These are phyloP conservation scores for Alfaro cultratus DNA, from an alignment of 2,797 vertebrate genomes.

Conservation along the genomic window DNA sequence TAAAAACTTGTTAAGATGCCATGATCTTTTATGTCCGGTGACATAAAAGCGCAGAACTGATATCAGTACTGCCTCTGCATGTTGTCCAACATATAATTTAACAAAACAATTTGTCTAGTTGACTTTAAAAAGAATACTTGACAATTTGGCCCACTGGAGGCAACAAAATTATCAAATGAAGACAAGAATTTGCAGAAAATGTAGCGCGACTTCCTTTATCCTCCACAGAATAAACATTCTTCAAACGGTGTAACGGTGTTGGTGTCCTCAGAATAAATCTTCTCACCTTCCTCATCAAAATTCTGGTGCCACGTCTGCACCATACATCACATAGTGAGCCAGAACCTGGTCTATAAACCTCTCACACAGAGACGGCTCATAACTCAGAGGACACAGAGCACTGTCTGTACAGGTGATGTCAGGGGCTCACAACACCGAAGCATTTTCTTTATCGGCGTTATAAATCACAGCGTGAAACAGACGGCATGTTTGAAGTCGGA, in stretches of 20 bases:
- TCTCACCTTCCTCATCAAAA: slow-evolving; percentile 53
- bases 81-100: neutral
- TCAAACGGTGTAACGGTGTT: slow-evolving; percentile 32
- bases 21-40: neutral
- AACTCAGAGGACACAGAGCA: slow-evolving; percentile 64
- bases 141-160: too few species aligned
- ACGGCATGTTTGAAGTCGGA: slow-evolving; percentile 40
- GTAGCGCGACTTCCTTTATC: slow-evolving; percentile 7
- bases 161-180: neutral
- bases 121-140: neutral
- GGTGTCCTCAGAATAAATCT: slow-evolving; percentile 35
- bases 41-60: neutral
- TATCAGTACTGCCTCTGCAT: neutral
- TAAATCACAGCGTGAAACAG: slow-evolving; percentile 64
- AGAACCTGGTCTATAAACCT: slow-evolving; percentile 64
- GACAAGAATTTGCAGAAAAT: neutral
- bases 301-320: slow-evolving; percentile 38
- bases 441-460: slow-evolving; percentile 65
- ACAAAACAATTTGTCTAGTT: neutral
- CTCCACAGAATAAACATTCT: neutral
- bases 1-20: neutral
- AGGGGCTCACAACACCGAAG: slow-evolving; percentile 57
- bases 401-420: slow-evolving; percentile 59
- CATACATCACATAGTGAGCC: slow-evolving; percentile 4
- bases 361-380: slow-evolving; percentile 68